Evolutionary conservation across 1,140 invertebrate species (phyloP).

Genomic region (Phenacoccus solenopsis): DNA sequence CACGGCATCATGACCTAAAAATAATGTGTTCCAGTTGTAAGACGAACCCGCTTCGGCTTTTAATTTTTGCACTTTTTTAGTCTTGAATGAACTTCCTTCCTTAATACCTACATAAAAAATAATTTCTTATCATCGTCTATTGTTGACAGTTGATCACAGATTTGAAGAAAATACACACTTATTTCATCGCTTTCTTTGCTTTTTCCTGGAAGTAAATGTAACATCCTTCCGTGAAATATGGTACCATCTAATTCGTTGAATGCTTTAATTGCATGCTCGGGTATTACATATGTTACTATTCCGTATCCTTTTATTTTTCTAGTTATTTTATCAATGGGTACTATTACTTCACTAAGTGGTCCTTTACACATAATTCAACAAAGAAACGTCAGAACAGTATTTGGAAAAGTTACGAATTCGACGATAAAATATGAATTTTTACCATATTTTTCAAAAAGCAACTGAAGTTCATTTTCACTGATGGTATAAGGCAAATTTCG

Average conservation of each 20-base stretch:
- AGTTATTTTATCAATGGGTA: slow-evolving; percentile 75
- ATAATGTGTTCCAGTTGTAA: slow-evolving; percentile 95
- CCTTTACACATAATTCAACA: too few species aligned
- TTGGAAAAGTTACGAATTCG: too few species aligned
- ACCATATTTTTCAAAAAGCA: slow-evolving; percentile 81
- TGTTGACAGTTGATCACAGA: not conserved
- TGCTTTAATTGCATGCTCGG: slow-evolving; percentile 86
- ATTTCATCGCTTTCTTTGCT: slow-evolving; percentile 43
- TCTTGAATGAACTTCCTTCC: slow-evolving; percentile 59
- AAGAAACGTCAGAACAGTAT: too few species aligned
- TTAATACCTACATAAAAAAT: not conserved
- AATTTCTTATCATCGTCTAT: too few species aligned
- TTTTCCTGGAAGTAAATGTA: slow-evolving; percentile 87
- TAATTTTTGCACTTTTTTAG: slow-evolving; percentile 67
- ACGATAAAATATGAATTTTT: too few species aligned
- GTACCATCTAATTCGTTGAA: slow-evolving; percentile 79
- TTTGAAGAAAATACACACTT: slow-evolving; percentile 26
- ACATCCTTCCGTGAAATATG: slow-evolving; percentile 76
- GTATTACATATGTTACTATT: slow-evolving; percentile 83
- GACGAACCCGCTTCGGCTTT: slow-evolving; percentile 64
- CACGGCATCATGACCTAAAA: slow-evolving; percentile 85
- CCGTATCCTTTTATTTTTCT: slow-evolving; percentile 89
- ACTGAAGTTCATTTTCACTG: slow-evolving; percentile 75
- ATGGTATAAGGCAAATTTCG: slow-evolving; percentile 83
- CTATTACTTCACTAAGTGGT: slow-evolving; percentile 70